Evolutionary conservation across 2,888 invertebrate genomes (phyloP).

Genomic region (Pachycephus smyrnensis): DNA sequence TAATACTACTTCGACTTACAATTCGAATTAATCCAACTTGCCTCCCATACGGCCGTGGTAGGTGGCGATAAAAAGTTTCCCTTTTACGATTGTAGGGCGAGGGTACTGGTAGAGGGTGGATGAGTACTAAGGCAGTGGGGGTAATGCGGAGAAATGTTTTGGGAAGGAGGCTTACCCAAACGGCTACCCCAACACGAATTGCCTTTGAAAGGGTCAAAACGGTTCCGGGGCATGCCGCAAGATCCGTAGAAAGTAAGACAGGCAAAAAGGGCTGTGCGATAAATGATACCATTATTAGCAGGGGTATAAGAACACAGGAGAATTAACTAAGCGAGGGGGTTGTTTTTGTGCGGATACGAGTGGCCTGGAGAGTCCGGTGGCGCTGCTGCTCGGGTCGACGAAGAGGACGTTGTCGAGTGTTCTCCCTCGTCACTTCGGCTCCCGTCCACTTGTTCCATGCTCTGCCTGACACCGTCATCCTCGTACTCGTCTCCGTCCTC

Average conservation of each 20-base stretch:
- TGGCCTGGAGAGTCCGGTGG: neutral
- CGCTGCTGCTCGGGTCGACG: neutral
- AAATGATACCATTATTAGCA: slow-evolving; percentile 26
- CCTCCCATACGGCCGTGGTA: neutral
- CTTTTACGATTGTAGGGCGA: neutral
- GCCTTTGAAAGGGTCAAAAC: slow-evolving; percentile 6
- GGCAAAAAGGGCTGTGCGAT: slow-evolving; percentile 24
- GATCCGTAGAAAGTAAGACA: slow-evolving; percentile 4
- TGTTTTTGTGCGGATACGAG: slow-evolving; percentile 14
- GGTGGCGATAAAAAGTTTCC: slow-evolving; percentile 1
- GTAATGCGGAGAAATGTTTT: neutral
- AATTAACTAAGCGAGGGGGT: slow-evolving; percentile 22
- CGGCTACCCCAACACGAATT: neutral
- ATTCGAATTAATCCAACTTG: neutral
- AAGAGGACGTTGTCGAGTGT: neutral
- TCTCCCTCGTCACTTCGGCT: neutral
- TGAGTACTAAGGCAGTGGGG: neutral
- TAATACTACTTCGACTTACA: neutral
- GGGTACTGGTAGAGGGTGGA: neutral
- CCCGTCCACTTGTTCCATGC: neutral
- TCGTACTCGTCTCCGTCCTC: neutral
- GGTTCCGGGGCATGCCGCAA: neutral
- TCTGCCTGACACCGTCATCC: neutral
- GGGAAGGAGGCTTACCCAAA: neutral
- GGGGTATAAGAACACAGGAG: slow-evolving; percentile 20